Conservation (phyloP, 2,888 invertebrate genomes). For the Thumatha senex region DNA sequence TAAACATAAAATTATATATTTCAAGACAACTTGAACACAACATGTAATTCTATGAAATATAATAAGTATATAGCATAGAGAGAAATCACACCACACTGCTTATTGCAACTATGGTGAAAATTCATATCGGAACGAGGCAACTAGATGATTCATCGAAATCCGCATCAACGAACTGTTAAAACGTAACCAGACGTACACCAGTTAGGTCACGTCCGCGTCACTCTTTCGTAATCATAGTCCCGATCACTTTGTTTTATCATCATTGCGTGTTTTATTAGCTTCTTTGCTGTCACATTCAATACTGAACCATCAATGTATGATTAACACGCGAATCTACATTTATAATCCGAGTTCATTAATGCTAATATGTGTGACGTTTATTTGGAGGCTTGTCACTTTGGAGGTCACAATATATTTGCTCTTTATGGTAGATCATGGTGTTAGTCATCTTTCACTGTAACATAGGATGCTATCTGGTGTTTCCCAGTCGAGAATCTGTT, state of each 20-base stretch:
- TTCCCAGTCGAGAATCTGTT: constrained; percentile 38
- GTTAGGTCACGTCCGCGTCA: constrained; percentile 34
- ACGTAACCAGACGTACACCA: constrained; percentile 46
- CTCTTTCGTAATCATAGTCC: constrained; percentile 20
- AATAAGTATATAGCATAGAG: no score
- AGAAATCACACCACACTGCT: no score
- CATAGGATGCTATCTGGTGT: constrained; percentile 40
- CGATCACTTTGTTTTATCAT: constrained; percentile 1
- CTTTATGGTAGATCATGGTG: constrained; percentile 15
- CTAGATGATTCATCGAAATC: constrained; percentile 57
- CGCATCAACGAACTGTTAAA: constrained; percentile 56
- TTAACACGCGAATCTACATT: neutral
- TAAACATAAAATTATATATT: neutral
- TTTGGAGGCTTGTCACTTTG: constrained; percentile 41
- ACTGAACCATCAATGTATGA: constrained; percentile 17
- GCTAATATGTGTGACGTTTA: constrained; percentile 48
- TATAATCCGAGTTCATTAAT: constrained; percentile 7
- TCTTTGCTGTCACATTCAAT: neutral
- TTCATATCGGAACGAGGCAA: constrained; percentile 33
- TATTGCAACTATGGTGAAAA: constrained; percentile 26
- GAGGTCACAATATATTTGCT: constrained; percentile 37
- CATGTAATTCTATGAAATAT: no score
- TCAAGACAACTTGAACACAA: no score
- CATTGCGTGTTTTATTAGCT: constrained; percentile 16
- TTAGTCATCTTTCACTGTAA: constrained; percentile 40